Conservation (phyloP, 2,113 vertebrate species). For the Mesembrinibis cayennensis region DNA sequence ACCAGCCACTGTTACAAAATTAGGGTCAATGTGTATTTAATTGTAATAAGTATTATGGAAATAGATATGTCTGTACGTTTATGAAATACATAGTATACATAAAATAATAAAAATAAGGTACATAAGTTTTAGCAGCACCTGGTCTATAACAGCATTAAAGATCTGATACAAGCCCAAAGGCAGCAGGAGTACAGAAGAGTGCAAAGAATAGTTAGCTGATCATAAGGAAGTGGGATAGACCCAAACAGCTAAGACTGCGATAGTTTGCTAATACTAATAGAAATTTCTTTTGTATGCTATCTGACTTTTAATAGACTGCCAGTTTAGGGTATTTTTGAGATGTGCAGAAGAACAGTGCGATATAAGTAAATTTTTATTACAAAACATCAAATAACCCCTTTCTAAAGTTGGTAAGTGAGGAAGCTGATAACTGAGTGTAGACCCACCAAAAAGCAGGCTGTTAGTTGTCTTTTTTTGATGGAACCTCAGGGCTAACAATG, state of each 20-base stretch:
- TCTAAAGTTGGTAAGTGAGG: not conserved
- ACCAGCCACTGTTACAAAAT: not conserved
- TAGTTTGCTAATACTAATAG: not conserved
- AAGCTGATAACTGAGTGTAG: not conserved
- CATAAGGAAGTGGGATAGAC: not conserved
- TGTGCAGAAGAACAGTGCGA: not conserved
- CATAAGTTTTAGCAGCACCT: not conserved
- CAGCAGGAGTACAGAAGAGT: not conserved
- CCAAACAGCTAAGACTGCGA: not conserved
- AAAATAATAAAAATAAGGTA: not conserved
- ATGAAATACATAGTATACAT: not conserved
- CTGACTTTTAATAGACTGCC: not conserved
- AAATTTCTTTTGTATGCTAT: not conserved
- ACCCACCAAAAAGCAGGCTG: not conserved
- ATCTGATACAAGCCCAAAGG: not conserved
- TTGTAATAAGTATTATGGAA: not conserved
- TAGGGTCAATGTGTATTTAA: not conserved
- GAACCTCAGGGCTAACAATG: not conserved
- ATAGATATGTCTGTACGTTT: not conserved
- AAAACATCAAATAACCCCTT: not conserved
- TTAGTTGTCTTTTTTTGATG: not conserved
- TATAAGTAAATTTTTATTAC: not conserved
- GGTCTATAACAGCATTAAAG: not conserved
- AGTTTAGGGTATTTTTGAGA: not conserved
- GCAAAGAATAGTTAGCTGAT: not conserved